phyloP scores from a whole-genome alignment of 2,113 vertebrate species.

The Ptychochromis oligacanthus region DNA sequence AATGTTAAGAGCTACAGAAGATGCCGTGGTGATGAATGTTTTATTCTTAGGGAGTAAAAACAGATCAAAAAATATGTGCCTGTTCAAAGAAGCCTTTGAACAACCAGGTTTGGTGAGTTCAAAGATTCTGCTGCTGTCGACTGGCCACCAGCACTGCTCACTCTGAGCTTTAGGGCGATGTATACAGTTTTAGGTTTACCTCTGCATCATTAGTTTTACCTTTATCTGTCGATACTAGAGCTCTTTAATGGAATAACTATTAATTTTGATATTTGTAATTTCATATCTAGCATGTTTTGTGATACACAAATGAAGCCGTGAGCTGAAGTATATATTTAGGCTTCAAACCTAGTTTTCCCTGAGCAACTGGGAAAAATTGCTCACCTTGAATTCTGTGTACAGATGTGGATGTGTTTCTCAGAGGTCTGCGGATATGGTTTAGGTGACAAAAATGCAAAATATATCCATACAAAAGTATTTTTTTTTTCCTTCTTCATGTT shows the following conservation, averaged over 20 bases:
- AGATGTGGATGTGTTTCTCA: not conserved
- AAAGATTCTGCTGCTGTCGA: slow-evolving; percentile 16
- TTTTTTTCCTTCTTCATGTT: too few relatives aligned
- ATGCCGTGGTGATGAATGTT: not conserved
- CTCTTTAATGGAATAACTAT: not conserved
- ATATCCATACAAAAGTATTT: too few relatives aligned
- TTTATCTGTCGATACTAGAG: not conserved
- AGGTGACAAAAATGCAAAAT: not conserved
- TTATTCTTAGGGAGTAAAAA: not conserved
- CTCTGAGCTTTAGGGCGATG: not conserved
- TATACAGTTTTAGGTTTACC: not conserved
- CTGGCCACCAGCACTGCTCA: not conserved
- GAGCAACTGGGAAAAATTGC: not conserved
- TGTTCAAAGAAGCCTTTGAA: slow-evolving; percentile 41
- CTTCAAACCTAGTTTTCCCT: not conserved
- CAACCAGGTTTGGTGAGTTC: slow-evolving; percentile 2
- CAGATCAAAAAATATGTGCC: not conserved
- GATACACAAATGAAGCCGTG: not conserved
- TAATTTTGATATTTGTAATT: not conserved
- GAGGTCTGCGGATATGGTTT: not conserved
- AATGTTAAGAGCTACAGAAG: not conserved
- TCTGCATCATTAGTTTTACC: not conserved
- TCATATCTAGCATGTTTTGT: not conserved
- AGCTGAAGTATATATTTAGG: not conserved
- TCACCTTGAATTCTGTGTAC: not conserved